Percentiles rank a stretch among this genome's conserved stretches.
phyloP scores from a whole-genome alignment of 2,797 vertebrate species.

The Eidolon dupreanum region DNA sequence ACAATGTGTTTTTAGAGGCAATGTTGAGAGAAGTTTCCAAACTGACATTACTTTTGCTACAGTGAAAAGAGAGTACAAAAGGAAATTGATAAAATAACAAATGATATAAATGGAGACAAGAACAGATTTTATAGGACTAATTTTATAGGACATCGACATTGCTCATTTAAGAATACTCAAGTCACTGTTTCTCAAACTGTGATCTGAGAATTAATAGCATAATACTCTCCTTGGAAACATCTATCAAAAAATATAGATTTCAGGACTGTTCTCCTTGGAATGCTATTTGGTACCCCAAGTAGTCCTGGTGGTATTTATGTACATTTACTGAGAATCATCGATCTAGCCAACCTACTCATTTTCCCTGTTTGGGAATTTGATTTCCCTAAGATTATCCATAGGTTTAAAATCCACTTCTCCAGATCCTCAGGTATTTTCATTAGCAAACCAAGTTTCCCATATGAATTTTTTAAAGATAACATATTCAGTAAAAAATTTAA shows the following conservation, averaged over 20 bases:
- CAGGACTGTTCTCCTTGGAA: background rate
- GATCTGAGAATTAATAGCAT: background rate
- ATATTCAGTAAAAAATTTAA: conserved; percentile 5
- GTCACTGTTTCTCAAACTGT: background rate
- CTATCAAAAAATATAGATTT: background rate
- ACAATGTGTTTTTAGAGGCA: background rate
- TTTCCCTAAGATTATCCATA: background rate
- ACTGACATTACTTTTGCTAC: background rate
- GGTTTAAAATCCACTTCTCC: background rate
- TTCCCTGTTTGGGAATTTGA: background rate
- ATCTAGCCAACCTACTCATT: background rate
- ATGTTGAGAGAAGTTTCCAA: background rate
- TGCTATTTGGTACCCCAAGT: background rate
- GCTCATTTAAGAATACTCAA: background rate
- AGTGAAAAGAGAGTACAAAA: background rate
- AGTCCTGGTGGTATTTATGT: background rate
- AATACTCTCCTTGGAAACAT: background rate
- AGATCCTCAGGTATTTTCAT: background rate
- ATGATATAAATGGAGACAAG: background rate
- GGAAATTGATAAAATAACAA: background rate
- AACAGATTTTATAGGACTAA: background rate
- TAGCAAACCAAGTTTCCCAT: background rate
- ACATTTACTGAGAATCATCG: background rate
- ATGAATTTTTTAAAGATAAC: background rate
- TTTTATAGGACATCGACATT: background rate